phyloP scores from a whole-genome alignment of 2,888 invertebrate species.

The Zygogramma bicolorata region DNA sequence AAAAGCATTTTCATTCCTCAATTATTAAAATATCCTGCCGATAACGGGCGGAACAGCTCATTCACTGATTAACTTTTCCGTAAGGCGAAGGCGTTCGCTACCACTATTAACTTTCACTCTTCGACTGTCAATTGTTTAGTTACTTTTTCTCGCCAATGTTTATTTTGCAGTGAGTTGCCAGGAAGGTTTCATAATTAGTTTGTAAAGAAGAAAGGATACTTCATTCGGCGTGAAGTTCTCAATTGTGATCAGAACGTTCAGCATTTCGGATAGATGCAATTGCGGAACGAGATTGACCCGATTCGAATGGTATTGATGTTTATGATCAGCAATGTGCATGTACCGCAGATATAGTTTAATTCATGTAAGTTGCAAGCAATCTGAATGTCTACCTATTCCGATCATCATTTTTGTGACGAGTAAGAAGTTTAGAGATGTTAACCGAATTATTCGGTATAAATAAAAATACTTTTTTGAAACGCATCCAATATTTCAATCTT shows the following conservation, averaged over 20 bases:
- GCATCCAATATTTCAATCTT: no score
- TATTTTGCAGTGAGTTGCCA: constrained; percentile 9
- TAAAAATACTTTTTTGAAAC: no score
- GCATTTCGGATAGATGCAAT: neutral
- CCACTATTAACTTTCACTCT: constrained; percentile 40
- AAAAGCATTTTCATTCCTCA: constrained; percentile 45
- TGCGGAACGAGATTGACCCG: neutral
- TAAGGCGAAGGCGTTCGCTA: constrained; percentile 44
- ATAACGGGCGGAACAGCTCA: constrained; percentile 47
- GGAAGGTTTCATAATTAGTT: constrained; percentile 8
- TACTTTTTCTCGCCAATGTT: constrained; percentile 27
- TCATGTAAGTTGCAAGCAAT: no score
- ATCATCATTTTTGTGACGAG: no score
- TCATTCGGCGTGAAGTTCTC: neutral
- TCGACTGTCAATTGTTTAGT: neutral
- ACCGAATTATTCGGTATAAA: no score
- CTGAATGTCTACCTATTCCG: no score
- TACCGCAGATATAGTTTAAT: no score
- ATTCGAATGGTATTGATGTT: no score
- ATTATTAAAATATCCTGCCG: constrained; percentile 50
- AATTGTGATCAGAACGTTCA: neutral
- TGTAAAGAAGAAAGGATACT: neutral
- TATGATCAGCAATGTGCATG: no score
- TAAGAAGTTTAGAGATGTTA: no score
- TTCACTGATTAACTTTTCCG: constrained; percentile 49